These are phyloP conservation scores for Sericinus montela DNA, from an alignment of 2,888 invertebrate species.

Conservation along the genomic window DNA sequence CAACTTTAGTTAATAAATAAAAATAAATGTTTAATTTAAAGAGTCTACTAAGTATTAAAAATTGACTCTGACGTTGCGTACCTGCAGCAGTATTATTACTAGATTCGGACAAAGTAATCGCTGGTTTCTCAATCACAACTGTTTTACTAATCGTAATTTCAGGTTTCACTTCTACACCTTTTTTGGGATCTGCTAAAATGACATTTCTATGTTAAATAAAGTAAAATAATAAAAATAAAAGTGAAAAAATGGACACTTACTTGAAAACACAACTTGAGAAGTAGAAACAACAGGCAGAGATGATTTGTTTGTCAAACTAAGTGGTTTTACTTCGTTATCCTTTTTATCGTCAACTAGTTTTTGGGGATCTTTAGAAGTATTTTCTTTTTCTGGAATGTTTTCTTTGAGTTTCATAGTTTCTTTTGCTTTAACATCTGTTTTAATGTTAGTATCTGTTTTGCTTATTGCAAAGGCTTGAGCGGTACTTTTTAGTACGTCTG, in stretches of 20 bases:
- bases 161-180: constrained; percentile 24
- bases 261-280: constrained; percentile 22
- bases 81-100: constrained; percentile 31
- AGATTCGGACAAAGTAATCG: constrained; percentile 37
- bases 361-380: constrained; percentile 5
- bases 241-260: not conserved
- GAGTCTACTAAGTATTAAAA: no score
- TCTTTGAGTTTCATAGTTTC: constrained; percentile 42
- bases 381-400: constrained; percentile 38
- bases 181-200: constrained; percentile 32
- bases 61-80: constrained; percentile 17
- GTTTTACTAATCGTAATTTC: constrained; percentile 29
- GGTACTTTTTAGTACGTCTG: constrained; percentile 41
- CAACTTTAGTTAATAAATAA: no score
- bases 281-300: constrained; percentile 27
- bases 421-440: constrained; percentile 37
- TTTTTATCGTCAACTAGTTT: constrained; percentile 30
- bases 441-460: constrained; percentile 32
- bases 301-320: constrained; percentile 33
- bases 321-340: constrained; percentile 34
- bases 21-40: no score
- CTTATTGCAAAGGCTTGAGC: constrained; percentile 29
- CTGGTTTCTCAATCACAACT: constrained; percentile 17
- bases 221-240: not conserved
- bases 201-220: not conserved